Evolutionary conservation across 2,888 invertebrate species (phyloP), one percentile per base, ranked within the genome.

Genomic region (Phaonia tiefii): DNA sequence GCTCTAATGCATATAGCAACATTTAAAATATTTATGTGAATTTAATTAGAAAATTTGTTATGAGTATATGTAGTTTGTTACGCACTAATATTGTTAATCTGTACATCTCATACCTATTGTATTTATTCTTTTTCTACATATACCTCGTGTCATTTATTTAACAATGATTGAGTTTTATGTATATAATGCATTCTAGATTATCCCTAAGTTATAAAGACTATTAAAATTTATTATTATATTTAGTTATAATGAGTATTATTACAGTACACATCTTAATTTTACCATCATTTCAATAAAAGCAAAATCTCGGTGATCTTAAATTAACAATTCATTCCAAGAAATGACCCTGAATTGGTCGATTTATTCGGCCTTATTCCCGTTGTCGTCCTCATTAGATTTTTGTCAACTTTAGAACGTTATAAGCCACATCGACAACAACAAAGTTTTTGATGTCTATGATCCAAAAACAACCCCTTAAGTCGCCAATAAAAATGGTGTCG

Each of bases 51-150:
- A 69, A 84, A 83, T 83, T 84, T 84, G 83, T 84, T 84, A 84
- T 79, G 67, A 80, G 69, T 82, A 70, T 70, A 70, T 70, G 54
- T 77, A 87, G 87, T 87, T 88, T 84, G 83, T 84, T 84, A 83
- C 73, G 77, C 80, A 67, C 67, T 70, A 78, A 80, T 88, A 88
- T 88, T 88, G 88, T 88, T 88, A 88, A 87, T 86, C 88, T 76
- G 69, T 76, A 65, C 70, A 71, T 69, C 58, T 83, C 83, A 84
- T 31, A 83, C 82, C 80, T 85, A 83, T 84, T 85, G 77, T 71
- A 74, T 78, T 69, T 76, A 77, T 70, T 73, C n/a, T 75, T 74
- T 71, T 84, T 85, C 37, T 58, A 31, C 31, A 15, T 58, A 60
- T 60, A 20, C 8, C 8, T 13, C 15, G 22, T 71, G 54, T 65